Evolutionary conservation across 92 coral and sea anemone genomes (phyloP), one percentile per base, ranked within the genome.

Genomic region (Parazoanthus atlanticus): DNA sequence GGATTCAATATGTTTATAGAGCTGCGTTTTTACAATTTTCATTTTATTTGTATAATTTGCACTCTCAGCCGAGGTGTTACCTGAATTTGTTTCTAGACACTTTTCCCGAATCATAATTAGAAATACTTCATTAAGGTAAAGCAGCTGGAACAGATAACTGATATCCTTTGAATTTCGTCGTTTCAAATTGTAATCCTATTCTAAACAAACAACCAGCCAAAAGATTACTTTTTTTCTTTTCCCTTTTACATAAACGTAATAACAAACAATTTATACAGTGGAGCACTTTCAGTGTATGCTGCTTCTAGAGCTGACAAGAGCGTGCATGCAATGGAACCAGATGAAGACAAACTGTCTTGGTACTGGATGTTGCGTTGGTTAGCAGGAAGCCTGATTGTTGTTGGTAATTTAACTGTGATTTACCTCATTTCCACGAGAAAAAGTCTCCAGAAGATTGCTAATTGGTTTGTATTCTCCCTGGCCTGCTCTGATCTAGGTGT

Each of bases 401-500:
- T 34, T 13, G 79, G 79, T 33, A 75, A 75, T 75, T 38, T 75
- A 8, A 75, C 52, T 8, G 79, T 75, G 79, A 75, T 75, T 30
- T 75, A 75, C 43, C 79, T 75, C 52, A 75, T 75, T n/a, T 75
- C 79, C 43, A 75, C 49, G 2, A 38, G 79, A 75, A 17, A 15
- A 15, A 38, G 47, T 25, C 79, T 75, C 29, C 79, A 75, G 6
- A 75, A 75, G 52, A 36, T 38, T 13, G 52, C 79, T 40, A 75
- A 75, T n/a, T 75, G 79, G 79, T 75, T 75, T 36, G 79, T 75
- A 21, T 1, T 75, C 13, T 75, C 79, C 8, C 79, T 75, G 28
- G 79, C 79, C 4, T 75, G 79, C 29, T 36, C 79, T 15, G 79
- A 75, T 75, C 79, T 75, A 1, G 79, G 79, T 75, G 43, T 75